Conservation (phyloP, 53 echinoderm and acorn worm species). For the Glandiceps talaboti region DNA sequence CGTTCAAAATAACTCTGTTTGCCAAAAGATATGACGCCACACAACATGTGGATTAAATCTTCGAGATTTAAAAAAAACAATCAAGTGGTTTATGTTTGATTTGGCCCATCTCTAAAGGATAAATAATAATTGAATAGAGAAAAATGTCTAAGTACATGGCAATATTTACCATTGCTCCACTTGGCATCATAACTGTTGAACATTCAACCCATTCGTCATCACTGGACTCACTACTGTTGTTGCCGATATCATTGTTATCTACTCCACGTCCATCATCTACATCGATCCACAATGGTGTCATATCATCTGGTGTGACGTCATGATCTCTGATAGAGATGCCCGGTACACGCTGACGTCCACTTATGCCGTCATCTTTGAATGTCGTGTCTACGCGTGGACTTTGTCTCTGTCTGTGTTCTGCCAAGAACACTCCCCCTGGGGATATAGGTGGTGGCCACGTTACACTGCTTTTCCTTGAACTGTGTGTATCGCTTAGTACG, state of each 20-base stretch:
- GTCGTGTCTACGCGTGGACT: no score
- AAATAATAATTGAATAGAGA: no score
- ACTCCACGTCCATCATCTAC: no score
- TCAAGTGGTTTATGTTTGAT: no score
- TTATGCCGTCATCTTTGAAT: background rate
- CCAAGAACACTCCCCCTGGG: background rate
- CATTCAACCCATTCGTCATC: background rate
- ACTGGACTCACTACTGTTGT: background rate
- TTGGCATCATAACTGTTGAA: background rate
- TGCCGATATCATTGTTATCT: background rate
- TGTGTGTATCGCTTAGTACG: background rate
- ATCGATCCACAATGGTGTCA: background rate
- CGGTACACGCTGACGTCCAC: background rate
- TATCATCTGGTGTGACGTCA: background rate
- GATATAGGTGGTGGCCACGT: background rate
- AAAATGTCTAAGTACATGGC: no score
- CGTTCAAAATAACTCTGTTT: no score
- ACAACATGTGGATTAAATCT: no score
- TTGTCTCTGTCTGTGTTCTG: background rate
- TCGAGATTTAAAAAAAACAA: no score
- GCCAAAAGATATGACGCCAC: no score
- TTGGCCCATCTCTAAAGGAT: no score
- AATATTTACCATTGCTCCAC: background rate
- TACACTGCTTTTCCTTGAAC: background rate
- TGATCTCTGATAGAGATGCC: background rate